Evolutionary conservation across 2,797 vertebrate genomes (phyloP).

Genomic region (Pteronotus mesoamericanus): DNA sequence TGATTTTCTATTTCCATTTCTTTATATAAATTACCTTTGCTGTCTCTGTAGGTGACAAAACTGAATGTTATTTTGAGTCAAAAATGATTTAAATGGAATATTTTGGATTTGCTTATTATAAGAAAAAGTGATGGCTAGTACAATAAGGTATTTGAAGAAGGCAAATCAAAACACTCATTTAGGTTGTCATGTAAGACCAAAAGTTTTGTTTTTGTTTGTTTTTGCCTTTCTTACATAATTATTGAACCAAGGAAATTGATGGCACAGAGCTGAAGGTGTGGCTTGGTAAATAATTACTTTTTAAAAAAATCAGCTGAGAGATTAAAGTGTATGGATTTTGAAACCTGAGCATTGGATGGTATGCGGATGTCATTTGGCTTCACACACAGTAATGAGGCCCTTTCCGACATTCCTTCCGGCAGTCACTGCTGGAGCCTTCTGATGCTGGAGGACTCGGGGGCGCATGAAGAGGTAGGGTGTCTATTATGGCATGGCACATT

Average conservation of each 20-base stretch:
- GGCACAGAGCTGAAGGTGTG: neutral
- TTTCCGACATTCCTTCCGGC: neutral
- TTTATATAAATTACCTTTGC: neutral
- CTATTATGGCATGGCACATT: neutral
- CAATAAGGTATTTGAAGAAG: neutral
- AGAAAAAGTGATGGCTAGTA: neutral
- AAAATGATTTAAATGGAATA: slow-evolving; percentile 21
- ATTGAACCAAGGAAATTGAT: neutral
- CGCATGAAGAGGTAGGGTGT: neutral
- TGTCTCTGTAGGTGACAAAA: neutral
- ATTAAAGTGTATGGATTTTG: neutral
- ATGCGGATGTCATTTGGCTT: neutral
- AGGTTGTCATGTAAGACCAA: neutral
- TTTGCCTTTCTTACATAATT: neutral
- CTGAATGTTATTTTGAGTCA: slow-evolving; percentile 4
- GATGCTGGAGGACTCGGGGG: neutral
- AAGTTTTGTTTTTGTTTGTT: neutral
- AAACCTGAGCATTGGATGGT: neutral
- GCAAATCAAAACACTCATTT: neutral
- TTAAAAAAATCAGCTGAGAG: neutral
- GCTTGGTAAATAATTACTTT: neutral
- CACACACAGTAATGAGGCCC: neutral
- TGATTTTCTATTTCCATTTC: neutral
- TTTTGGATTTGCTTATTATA: neutral
- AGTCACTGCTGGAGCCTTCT: neutral